Percentiles rank a stretch among this genome's conserved stretches.
These are phyloP conservation scores for Drosophila sproati DNA, from an alignment of 1,140 invertebrate genomes.

Conservation along the genomic window DNA sequence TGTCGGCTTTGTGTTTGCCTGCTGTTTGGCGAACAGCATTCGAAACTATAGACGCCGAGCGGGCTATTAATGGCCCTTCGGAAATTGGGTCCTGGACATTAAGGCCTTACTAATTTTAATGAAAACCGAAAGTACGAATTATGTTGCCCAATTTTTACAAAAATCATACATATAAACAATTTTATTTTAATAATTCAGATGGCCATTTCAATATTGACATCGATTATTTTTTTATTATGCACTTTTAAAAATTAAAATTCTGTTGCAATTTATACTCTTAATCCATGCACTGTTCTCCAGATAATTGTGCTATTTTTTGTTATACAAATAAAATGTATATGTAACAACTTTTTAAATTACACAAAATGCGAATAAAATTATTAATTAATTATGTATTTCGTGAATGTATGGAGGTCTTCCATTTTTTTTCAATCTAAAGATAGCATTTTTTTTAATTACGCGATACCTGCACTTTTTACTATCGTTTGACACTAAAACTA, in stretches of 20 bases:
- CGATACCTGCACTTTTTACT: conserved; percentile 9
- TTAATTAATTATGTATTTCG: conserved; percentile 41
- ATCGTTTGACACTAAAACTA: conserved; percentile 6
- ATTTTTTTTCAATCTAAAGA: conserved; percentile 6
- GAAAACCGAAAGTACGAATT: conserved; percentile 77
- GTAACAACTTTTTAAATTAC: conserved; percentile 51
- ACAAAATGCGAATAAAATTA: conserved; percentile 66
- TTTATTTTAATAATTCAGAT: conserved; percentile 48
- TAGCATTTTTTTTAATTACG: conserved; percentile 1
- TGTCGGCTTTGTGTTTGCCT: conserved; percentile 94
- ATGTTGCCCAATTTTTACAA: conserved; percentile 68
- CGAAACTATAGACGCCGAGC: conserved; percentile 89
- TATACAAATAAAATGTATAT: conserved; percentile 60
- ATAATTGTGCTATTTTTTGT: conserved; percentile 60
- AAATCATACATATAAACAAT: conserved; percentile 21
- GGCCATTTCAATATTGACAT: conserved; percentile 56
- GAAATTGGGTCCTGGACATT: conserved; percentile 5
- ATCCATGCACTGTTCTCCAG: conserved; percentile 34
- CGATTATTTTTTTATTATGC: conserved; percentile 4
- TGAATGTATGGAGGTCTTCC: neutral
- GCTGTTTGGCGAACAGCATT: conserved; percentile 95
- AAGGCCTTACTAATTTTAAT: conserved; percentile 66
- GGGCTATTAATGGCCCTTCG: conserved; percentile 85
- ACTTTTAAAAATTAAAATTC: conserved; percentile 14
- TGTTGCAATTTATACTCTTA: conserved; percentile 46